Conservation (phyloP, 2,113 vertebrate species). For the Prionailurus viverrinus region DNA sequence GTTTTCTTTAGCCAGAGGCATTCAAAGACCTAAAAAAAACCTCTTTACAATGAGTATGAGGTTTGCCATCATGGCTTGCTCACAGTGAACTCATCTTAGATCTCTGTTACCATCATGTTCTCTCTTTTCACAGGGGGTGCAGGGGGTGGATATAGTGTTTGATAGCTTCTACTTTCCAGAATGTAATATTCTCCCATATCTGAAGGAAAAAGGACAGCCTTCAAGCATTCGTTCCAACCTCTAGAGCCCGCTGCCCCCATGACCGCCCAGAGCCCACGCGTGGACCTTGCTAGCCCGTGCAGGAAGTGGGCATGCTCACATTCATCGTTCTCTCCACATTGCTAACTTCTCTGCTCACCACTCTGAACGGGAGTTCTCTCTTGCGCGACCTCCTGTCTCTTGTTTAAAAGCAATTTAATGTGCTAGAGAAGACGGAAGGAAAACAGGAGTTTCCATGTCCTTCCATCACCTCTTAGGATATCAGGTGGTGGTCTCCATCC, state of each 20-base stretch:
- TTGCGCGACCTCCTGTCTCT: not conserved
- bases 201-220: not conserved
- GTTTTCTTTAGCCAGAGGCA: not conserved
- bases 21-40: not conserved
- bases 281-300: not conserved
- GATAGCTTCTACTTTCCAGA: not conserved
- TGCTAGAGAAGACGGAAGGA: not conserved
- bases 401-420: not conserved
- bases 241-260: accelerated
- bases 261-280: accelerated
- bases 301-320: not conserved
- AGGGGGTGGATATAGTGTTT: not conserved
- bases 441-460: not conserved
- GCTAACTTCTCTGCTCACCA: not conserved
- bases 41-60: not conserved
- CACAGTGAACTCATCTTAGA: not conserved
- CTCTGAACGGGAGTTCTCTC: not conserved
- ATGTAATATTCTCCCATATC: not conserved
- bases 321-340: not conserved
- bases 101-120: not conserved
- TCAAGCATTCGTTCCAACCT: not conserved
- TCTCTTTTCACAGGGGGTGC: not conserved
- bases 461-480: not conserved
- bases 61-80: not conserved
- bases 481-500: not conserved